Evolutionary conservation across 2,797 vertebrate genomes (phyloP).

Genomic region (Semaprochilodus insignis): DNA sequence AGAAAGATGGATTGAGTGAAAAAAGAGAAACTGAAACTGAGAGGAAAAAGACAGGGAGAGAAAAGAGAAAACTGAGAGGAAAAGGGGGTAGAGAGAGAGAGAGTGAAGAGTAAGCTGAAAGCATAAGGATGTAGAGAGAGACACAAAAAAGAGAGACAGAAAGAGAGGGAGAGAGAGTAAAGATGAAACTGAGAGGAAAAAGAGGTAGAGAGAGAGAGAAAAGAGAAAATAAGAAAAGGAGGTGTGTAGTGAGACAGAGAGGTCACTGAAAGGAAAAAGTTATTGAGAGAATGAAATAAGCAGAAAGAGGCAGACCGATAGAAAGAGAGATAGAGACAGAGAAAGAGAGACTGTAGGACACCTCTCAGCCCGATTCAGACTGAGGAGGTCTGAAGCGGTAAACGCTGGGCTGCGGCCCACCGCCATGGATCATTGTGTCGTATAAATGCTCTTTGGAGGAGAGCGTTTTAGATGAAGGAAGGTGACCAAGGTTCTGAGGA

Average conservation of each 20-base stretch:
- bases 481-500: not conserved
- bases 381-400: not conserved
- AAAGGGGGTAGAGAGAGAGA: not conserved
- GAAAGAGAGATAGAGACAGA: not conserved
- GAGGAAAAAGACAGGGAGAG: not conserved
- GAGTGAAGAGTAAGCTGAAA: not conserved
- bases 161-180: not conserved
- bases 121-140: not conserved
- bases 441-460: not conserved
- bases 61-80: not conserved
- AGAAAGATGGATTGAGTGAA: not conserved
- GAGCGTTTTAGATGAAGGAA: slow-evolving; percentile 23
- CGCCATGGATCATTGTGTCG: slow-evolving; percentile 24
- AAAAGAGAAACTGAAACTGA: not conserved
- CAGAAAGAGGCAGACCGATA: not conserved
- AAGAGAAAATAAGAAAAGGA: not conserved
- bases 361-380: not conserved
- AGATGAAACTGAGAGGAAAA: not conserved
- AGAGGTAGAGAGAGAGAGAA: not conserved
- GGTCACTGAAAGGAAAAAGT: not conserved
- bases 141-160: not conserved
- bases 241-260: not conserved
- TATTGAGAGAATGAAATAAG: not conserved
- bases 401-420: not conserved
- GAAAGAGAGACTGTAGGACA: not conserved